Conservation (phyloP, 2,888 invertebrate genomes). For the Glyphotaelius pellucidus region DNA sequence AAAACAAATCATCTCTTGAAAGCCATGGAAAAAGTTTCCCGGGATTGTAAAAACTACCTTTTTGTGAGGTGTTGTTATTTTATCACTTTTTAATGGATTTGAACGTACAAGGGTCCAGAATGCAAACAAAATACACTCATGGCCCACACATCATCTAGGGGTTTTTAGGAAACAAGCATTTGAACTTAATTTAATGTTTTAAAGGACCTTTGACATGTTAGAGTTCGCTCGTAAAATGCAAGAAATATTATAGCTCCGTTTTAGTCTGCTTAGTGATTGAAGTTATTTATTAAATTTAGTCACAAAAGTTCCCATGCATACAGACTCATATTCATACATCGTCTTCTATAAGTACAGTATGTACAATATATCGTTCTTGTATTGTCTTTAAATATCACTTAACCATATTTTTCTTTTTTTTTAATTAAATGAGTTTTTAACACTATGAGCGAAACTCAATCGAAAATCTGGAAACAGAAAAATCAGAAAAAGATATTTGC, state of each 20-base stretch:
- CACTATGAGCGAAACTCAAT: no score
- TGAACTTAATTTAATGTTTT: slow-evolving; percentile 2
- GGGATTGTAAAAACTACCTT: neutral
- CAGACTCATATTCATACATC: neutral
- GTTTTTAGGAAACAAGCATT: neutral
- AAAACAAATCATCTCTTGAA: neutral
- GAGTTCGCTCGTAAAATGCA: neutral
- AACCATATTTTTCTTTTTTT: no score
- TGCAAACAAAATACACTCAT: slow-evolving; percentile 11
- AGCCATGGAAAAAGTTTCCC: neutral
- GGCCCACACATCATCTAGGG: neutral
- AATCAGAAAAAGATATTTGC: no score
- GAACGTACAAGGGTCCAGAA: neutral
- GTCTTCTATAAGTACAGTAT: no score
- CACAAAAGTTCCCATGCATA: neutral
- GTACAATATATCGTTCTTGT: no score
- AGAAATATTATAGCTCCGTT: neutral
- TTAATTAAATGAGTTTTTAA: no score
- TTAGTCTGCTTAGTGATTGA: neutral
- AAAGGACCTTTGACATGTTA: neutral
- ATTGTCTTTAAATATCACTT: no score
- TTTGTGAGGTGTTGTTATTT: neutral
- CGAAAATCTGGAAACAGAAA: no score
- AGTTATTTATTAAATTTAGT: neutral
- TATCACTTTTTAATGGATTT: neutral